Evolutionary conservation across 1,140 invertebrate genomes (phyloP).

Genomic region (Platorchestia sp.): DNA sequence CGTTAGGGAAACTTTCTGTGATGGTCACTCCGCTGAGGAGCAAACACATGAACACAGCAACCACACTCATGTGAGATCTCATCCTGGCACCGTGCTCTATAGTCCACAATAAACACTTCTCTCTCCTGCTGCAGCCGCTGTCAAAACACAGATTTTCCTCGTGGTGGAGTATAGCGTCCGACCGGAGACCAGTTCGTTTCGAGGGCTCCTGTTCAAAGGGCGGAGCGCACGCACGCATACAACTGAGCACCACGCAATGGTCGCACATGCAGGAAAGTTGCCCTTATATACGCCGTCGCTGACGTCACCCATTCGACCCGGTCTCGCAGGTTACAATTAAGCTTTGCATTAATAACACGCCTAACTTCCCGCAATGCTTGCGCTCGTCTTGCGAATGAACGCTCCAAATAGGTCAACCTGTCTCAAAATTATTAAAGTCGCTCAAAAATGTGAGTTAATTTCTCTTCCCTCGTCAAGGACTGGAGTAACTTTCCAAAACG

Average conservation of each 20-base stretch:
- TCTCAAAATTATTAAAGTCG: background rate
- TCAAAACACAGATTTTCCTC: background rate
- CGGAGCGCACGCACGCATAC: background rate
- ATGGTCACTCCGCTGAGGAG: conserved; percentile 22
- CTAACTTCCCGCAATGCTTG: background rate
- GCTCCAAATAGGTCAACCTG: background rate
- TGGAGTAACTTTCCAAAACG: conserved; percentile 13
- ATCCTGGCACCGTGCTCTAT: background rate
- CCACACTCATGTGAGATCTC: background rate
- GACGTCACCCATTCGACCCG: background rate
- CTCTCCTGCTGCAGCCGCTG: background rate
- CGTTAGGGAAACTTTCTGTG: conserved; percentile 52
- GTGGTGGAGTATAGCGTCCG: background rate
- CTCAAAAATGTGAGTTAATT: background rate
- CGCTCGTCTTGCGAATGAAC: background rate
- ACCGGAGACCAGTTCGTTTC: background rate
- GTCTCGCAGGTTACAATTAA: background rate
- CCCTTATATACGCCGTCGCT: conserved; percentile 14
- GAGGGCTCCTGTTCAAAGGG: background rate
- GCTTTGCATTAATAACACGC: background rate
- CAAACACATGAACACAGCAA: conserved; percentile 15
- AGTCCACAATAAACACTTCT: background rate
- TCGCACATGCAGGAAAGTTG: background rate
- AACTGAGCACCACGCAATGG: background rate
- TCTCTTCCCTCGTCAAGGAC: background rate